phyloP scores from a whole-genome alignment of 2,113 vertebrate genomes.

The Acinonyx jubatus region DNA sequence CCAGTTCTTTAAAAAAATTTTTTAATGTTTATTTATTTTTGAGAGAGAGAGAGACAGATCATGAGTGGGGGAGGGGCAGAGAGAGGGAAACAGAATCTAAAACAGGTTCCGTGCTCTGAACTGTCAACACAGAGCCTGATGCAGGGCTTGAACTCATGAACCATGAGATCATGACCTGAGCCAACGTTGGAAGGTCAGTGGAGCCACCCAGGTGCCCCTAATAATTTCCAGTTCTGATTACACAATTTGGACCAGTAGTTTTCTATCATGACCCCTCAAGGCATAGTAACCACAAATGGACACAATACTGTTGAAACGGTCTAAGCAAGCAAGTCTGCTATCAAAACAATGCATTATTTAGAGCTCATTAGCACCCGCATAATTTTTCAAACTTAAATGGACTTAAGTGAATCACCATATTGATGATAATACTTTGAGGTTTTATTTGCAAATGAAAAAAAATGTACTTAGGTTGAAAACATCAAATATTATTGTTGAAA shows the following conservation, averaged over 20 bases:
- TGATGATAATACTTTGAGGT: not conserved
- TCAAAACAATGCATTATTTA: constrained; percentile 28
- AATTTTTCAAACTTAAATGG: not conserved
- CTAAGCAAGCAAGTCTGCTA: constrained; percentile 20
- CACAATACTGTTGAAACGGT: not conserved
- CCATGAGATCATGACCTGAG: too few species aligned
- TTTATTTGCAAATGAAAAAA: constrained; percentile 1
- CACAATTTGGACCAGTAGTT: constrained; percentile 22
- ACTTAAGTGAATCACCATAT: not conserved
- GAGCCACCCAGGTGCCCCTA: not conserved
- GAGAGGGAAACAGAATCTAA: too few species aligned
- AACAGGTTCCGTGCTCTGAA: too few species aligned
- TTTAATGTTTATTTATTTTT: too few species aligned
- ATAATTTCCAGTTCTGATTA: not conserved
- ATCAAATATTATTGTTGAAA: not conserved
- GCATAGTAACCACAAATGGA: not conserved
- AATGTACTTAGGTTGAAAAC: not conserved
- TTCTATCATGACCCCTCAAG: not conserved
- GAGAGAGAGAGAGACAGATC: too few species aligned
- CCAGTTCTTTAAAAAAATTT: not conserved
- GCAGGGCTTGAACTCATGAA: too few species aligned
- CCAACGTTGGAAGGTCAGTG: too few species aligned
- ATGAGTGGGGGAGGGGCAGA: too few species aligned
- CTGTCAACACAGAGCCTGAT: too few species aligned
- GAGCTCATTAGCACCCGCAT: not conserved